phyloP scores from a whole-genome alignment of 1,140 invertebrate species.

The Trachymyrmex cornetzi region DNA sequence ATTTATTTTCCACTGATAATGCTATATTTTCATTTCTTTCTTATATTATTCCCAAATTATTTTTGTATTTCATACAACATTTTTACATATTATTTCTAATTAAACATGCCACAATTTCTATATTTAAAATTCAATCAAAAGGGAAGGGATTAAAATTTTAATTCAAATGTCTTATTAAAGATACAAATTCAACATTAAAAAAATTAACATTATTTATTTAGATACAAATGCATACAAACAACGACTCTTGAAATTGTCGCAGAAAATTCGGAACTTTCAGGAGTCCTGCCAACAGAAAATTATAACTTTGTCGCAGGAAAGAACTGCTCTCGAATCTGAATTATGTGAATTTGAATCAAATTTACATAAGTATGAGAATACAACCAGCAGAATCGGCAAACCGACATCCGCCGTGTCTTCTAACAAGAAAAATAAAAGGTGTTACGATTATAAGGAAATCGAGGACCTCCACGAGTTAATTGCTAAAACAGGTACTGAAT shows the following conservation, averaged over 20 bases:
- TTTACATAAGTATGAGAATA: constrained; percentile 78
- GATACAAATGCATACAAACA: constrained; percentile 79
- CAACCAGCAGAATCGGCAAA: constrained; percentile 57
- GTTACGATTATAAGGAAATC: constrained; percentile 67
- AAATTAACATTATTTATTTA: constrained; percentile 59
- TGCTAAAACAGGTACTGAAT: constrained; percentile 80
- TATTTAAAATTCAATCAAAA: constrained; percentile 1
- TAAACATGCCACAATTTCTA: not conserved
- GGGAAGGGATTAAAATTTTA: not conserved
- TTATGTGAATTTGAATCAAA: constrained; percentile 73
- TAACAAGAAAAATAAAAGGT: constrained; percentile 33
- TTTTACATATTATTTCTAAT: constrained; percentile 19
- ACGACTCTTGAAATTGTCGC: constrained; percentile 79
- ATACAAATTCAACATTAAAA: not conserved
- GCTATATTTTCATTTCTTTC: not conserved
- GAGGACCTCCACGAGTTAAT: constrained; percentile 80
- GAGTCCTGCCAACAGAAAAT: constrained; percentile 67
- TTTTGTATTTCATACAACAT: not conserved
- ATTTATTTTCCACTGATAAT: constrained; percentile 37
- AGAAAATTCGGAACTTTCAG: constrained; percentile 82
- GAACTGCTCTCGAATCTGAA: constrained; percentile 75
- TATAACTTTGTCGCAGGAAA: constrained; percentile 71
- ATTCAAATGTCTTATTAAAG: not conserved
- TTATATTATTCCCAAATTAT: not conserved
- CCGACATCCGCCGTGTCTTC: not conserved